phyloP scores from a whole-genome alignment of 2,113 vertebrate genomes.

The Microtus pennsylvanicus region DNA sequence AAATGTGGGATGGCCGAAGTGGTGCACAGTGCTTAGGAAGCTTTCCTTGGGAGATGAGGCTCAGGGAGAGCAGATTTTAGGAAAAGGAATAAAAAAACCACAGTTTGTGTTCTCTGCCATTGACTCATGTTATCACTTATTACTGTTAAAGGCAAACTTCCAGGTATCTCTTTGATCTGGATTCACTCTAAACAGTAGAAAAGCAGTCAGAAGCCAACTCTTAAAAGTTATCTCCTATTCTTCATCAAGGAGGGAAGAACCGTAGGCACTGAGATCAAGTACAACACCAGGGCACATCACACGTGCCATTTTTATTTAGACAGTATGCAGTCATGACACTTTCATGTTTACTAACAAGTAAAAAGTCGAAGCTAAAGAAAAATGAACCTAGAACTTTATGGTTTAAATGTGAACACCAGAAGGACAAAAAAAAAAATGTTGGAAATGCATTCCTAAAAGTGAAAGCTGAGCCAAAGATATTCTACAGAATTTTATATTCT shows the following conservation, averaged over 20 bases:
- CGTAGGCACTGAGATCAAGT: neutral
- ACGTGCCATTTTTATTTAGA: neutral
- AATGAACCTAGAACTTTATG: neutral
- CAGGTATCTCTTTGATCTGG: slow-evolving; percentile 12
- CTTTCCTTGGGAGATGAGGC: neutral
- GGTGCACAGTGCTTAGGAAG: neutral
- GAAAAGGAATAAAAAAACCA: slow-evolving; percentile 7
- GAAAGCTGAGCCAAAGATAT: neutral
- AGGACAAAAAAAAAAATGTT: neutral
- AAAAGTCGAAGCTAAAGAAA: neutral
- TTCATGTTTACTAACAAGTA: neutral
- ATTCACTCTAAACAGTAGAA: neutral
- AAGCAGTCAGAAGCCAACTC: neutral
- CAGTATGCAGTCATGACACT: neutral
- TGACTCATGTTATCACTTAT: neutral
- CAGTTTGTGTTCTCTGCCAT: neutral
- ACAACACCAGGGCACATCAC: neutral
- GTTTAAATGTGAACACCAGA: neutral
- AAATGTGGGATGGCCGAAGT: neutral
- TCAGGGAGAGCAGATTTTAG: neutral
- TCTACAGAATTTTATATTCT: neutral
- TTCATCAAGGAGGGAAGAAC: neutral
- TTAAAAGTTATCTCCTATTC: slow-evolving; percentile 8
- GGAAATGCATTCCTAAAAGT: slow-evolving; percentile 25
- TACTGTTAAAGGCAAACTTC: neutral